A percentile compares a stretch with the other conserved stretches of the same genome.
Conservation (phyloP, 2,888 invertebrate genomes). For the Coleophora flavipennella region DNA sequence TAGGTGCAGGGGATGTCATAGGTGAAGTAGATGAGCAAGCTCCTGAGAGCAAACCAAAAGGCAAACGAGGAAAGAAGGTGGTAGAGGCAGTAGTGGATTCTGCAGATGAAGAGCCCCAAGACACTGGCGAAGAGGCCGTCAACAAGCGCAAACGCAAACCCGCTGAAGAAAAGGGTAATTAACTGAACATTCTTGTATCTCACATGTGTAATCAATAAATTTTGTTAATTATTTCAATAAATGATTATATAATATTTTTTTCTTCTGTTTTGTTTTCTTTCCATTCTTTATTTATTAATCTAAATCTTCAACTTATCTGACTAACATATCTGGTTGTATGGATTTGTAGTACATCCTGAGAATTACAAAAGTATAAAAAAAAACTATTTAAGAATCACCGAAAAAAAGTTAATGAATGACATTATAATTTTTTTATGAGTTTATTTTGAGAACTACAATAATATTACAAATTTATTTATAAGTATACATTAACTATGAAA, state of each 20-base stretch:
- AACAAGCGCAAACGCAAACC: constrained; percentile 53
- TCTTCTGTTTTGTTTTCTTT: constrained; percentile 46
- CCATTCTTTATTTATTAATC: background rate
- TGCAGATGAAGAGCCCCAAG: constrained; percentile 33
- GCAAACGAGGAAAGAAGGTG: constrained; percentile 50
- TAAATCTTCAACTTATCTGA: too few species aligned
- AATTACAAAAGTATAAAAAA: too few species aligned
- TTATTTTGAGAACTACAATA: too few species aligned
- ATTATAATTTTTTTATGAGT: too few species aligned
- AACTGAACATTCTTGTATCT: constrained; percentile 33
- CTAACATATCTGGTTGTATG: too few species aligned
- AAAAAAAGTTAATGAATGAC: too few species aligned
- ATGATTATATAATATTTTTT: constrained; percentile 48
- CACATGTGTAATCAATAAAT: constrained; percentile 48
- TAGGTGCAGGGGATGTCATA: too few species aligned
- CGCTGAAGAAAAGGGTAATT: constrained; percentile 63
- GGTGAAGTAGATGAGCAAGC: constrained; percentile 30
- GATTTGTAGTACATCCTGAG: too few species aligned
- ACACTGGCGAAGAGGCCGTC: constrained; percentile 36
- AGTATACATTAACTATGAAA: background rate
- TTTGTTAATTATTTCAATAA: constrained; percentile 40
- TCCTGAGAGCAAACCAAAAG: constrained; percentile 45
- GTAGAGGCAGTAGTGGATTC: constrained; percentile 27
- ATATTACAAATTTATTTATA: too few species aligned
- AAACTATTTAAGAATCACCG: too few species aligned